Percentiles rank a stretch among this genome's conserved stretches.
Conservation (phyloP, 1,140 invertebrate genomes). For the Zaprionus africanus region DNA sequence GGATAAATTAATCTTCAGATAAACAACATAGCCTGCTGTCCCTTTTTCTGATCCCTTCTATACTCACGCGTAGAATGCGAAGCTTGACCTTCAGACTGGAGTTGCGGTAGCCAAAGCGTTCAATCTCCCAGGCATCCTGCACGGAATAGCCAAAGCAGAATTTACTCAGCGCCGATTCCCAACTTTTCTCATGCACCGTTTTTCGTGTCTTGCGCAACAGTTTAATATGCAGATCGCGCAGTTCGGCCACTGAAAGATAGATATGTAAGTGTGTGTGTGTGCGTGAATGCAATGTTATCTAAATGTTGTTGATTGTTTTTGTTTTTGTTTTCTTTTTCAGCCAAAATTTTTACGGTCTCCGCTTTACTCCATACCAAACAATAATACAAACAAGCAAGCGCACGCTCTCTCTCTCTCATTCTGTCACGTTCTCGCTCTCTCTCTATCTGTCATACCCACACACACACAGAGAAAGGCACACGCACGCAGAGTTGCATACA, state of each 20-base stretch:
- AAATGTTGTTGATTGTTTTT: slow-evolving; percentile 75
- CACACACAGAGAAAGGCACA: slow-evolving; percentile 10
- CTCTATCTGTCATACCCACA: slow-evolving; percentile 15
- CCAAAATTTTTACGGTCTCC: slow-evolving; percentile 36
- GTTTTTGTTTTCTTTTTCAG: slow-evolving; percentile 51
- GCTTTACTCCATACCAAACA: slow-evolving; percentile 59
- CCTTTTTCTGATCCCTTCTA: not conserved
- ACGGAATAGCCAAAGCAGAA: slow-evolving; percentile 94
- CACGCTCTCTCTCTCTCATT: slow-evolving; percentile 14
- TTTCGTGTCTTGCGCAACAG: slow-evolving; percentile 94
- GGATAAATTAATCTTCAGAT: not conserved
- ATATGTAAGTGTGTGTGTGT: not conserved
- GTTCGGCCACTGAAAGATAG: slow-evolving; percentile 88
- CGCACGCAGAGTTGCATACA: slow-evolving; percentile 17
- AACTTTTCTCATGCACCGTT: slow-evolving; percentile 93
- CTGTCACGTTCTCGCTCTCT: slow-evolving; percentile 13
- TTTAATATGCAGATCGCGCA: slow-evolving; percentile 95
- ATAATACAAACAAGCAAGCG: slow-evolving; percentile 52
- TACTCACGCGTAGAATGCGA: slow-evolving; percentile 91
- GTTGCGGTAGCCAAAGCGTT: slow-evolving; percentile 97
- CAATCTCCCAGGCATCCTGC: slow-evolving; percentile 98
- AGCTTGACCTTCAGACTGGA: slow-evolving; percentile 94
- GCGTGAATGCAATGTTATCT: slow-evolving; percentile 65
- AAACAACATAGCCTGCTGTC: not conserved
- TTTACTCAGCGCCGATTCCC: slow-evolving; percentile 95